A percentile compares a stretch with the other conserved stretches of the same genome.
Conservation (phyloP, 2,113 vertebrate species). For the Ophiodon elongatus region DNA sequence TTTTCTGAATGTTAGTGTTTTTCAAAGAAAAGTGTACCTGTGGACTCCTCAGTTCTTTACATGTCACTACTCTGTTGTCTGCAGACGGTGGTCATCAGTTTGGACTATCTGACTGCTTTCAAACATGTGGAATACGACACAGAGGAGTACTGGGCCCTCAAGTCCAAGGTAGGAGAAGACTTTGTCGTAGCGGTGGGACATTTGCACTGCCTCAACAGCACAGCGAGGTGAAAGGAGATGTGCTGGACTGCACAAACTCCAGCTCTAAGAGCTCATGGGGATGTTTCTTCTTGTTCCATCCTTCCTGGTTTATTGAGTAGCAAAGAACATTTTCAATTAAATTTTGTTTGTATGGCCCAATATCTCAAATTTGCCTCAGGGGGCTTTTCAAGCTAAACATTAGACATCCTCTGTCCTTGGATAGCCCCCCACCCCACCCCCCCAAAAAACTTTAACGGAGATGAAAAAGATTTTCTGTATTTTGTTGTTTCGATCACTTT, state of each 20-base stretch:
- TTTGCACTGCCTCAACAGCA: not conserved
- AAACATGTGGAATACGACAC: conserved; percentile 86
- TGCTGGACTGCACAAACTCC: too few relatives aligned
- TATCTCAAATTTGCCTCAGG: not conserved
- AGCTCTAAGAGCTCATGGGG: not conserved
- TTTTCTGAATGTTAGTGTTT: not conserved
- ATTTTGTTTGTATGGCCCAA: not conserved
- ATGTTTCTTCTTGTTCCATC: too few relatives aligned
- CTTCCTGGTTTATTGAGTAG: too few relatives aligned
- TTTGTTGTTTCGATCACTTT: not conserved
- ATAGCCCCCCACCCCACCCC: too few relatives aligned
- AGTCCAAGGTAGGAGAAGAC: conserved; percentile 88
- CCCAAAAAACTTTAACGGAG: too few relatives aligned
- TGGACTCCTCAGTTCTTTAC: not conserved
- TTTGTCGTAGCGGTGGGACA: not conserved
- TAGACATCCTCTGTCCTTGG: not conserved
- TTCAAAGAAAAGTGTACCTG: not conserved
- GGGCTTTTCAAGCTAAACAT: not conserved
- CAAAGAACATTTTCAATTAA: too few relatives aligned
- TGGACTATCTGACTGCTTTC: conserved; percentile 93
- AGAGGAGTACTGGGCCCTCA: conserved; percentile 89
- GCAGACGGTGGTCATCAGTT: conserved; percentile 93
- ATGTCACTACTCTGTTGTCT: conserved; percentile 48
- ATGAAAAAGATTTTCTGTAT: too few relatives aligned
- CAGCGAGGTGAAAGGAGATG: too few relatives aligned